Evolutionary conservation across 1,140 invertebrate genomes (phyloP).

Genomic region (Helicoverpa zea): DNA sequence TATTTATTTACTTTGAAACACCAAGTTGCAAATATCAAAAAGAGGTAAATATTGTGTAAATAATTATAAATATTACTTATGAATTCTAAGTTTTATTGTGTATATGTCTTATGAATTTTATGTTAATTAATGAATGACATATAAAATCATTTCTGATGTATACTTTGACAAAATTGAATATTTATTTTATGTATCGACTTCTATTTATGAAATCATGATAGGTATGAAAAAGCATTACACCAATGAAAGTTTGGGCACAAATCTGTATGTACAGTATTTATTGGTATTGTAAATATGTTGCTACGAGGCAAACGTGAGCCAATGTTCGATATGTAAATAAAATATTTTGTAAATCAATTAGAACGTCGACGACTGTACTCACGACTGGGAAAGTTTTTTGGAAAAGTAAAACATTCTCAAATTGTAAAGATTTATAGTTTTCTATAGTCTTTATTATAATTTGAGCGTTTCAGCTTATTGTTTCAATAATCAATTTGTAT

Average conservation of each 20-base stretch:
- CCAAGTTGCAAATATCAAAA: too few species aligned
- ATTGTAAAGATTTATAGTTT: neutral
- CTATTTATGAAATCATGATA: neutral
- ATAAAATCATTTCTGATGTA: too few species aligned
- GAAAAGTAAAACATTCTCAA: neutral
- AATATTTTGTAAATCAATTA: slow-evolving; percentile 29
- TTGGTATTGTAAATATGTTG: slow-evolving; percentile 49
- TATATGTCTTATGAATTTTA: neutral
- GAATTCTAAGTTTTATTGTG: neutral
- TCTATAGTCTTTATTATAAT: neutral
- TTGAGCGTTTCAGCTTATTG: neutral
- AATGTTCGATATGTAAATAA: slow-evolving; percentile 42
- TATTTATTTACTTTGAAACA: too few species aligned
- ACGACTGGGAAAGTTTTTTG: neutral
- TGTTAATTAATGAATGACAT: neutral
- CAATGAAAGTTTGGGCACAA: slow-evolving; percentile 41
- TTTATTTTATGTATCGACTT: too few species aligned
- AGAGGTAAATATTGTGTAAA: too few species aligned
- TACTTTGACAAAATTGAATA: neutral
- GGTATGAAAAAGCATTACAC: neutral
- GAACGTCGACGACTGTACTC: slow-evolving; percentile 6
- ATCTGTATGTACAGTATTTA: slow-evolving; percentile 42
- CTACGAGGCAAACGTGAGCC: slow-evolving; percentile 17
- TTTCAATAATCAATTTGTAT: neutral
- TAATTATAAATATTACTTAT: too few species aligned